Conservation (phyloP, 2,888 invertebrate genomes). For the Seira musarum region DNA sequence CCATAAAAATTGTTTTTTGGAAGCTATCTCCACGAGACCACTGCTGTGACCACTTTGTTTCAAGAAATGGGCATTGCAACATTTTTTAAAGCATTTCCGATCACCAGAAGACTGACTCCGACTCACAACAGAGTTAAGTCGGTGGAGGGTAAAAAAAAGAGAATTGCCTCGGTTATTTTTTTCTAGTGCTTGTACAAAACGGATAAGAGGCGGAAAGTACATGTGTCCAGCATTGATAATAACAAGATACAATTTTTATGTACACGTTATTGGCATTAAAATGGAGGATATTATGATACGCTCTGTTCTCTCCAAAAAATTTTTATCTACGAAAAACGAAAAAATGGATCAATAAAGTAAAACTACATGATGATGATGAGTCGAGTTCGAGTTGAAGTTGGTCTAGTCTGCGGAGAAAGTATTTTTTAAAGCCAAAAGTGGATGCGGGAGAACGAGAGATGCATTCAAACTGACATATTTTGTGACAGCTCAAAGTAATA, state of each 20-base stretch:
- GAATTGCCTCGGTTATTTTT: too few relatives aligned
- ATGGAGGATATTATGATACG: too few relatives aligned
- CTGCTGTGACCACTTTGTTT: slow-evolving; percentile 65
- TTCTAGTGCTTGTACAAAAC: slow-evolving; percentile 6
- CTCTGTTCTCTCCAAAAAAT: too few relatives aligned
- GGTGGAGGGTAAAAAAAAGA: too few relatives aligned
- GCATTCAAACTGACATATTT: slow-evolving; percentile 55
- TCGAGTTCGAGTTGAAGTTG: too few relatives aligned
- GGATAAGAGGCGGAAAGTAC: neutral
- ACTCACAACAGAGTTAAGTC: too few relatives aligned
- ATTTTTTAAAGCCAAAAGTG: too few relatives aligned
- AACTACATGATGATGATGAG: slow-evolving; percentile 4
- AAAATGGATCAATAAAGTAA: slow-evolving; percentile 44
- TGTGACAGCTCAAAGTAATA: slow-evolving; percentile 45
- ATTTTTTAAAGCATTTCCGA: slow-evolving; percentile 32
- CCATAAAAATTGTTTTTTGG: slow-evolving; percentile 61
- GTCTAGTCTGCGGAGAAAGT: too few relatives aligned
- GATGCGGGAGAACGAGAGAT: slow-evolving; percentile 36
- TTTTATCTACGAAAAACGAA: neutral
- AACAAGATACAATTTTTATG: too few relatives aligned
- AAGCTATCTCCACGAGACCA: slow-evolving; percentile 43
- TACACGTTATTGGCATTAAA: too few relatives aligned
- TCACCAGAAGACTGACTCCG: neutral
- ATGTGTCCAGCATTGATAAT: too few relatives aligned
- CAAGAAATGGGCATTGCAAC: slow-evolving; percentile 30